A percentile compares a stretch with the other conserved stretches of the same genome.
Conservation (phyloP, 2,113 vertebrate genomes). For the Setophaga coronata region DNA sequence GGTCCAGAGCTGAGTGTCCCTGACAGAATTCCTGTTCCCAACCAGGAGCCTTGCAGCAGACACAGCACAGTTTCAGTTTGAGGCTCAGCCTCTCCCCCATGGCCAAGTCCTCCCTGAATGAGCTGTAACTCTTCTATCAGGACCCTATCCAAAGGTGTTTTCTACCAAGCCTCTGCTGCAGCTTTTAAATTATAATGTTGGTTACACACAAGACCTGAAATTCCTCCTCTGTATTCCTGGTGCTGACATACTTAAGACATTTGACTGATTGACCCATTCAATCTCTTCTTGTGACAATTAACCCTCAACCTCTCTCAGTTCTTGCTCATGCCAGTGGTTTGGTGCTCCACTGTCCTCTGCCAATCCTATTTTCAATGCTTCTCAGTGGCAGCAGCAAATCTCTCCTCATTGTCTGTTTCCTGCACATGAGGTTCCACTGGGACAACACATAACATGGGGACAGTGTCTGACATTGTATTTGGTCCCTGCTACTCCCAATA, state of each 20-base stretch:
- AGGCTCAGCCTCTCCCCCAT: accelerated
- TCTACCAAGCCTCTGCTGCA: not conserved
- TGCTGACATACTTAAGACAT: not conserved
- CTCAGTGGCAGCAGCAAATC: not conserved
- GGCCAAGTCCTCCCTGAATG: not conserved
- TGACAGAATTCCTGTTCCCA: not conserved
- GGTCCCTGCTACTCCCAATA: not conserved
- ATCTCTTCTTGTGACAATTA: not conserved
- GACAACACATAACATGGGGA: accelerated
- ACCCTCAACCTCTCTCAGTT: not conserved
- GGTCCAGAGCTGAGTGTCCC: not conserved
- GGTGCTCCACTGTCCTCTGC: not conserved
- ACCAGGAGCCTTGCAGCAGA: not conserved
- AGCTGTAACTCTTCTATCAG: not conserved
- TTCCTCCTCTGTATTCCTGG: not conserved
- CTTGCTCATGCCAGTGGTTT: not conserved
- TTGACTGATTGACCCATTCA: not conserved
- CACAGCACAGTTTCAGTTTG: not conserved
- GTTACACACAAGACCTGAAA: not conserved
- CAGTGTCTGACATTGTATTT: not conserved
- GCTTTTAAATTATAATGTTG: not conserved
- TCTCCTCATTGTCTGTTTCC: not conserved
- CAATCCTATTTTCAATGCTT: not conserved
- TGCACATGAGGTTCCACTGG: not conserved
- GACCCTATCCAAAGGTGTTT: not conserved